Base-by-base conservation (phyloP, 1,140 invertebrate genomes). In the Lasaia peninsularis region DNA sequence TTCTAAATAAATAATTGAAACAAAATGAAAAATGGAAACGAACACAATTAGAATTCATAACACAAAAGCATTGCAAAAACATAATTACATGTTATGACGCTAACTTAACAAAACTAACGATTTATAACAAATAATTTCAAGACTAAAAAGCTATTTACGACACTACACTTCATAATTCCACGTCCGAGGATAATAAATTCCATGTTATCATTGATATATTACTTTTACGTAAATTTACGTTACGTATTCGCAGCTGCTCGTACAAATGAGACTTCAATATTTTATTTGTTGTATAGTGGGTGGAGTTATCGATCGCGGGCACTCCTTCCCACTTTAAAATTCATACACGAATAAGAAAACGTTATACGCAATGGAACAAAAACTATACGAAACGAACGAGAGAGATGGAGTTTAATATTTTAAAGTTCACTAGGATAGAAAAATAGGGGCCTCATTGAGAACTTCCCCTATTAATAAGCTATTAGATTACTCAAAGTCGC, bases 401-500 rank as follows among this genome's bases (percentile, higher is more conserved):
- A 62, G 73, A 78, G 75, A 78, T 65, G 69, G 73, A 69, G 63
- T 71, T 73, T 63, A 81, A 75, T 79, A 85, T 82, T 88, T 85
- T 75, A 67, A 78, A 84, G 60, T 84, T 78, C 56, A 68, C 85
- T 88, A 88, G 69, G 69, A 82, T 86, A 88, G 85, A 82, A 82
- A 84, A 85, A 86, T 86, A 71, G 78, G 85, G 83, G 69, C 68
- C 69, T 75, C 64, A 74, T 78, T 73, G 73, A 78, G 64, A 67
- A 73, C 72, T 85, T 85, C 80, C 86, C 83, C 73, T 86, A 85
- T 88, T 86, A 88, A 88, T 86, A 86, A 86, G 83, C 83, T 88
- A 88, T 88, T 86, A 88, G 81, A 86, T 88, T 88, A 86, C 85
- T 67, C 71, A 65, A 77, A 75, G 73, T 74, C 73, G 73, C 70